phyloP scores from a whole-genome alignment of 37 sponge, comb jelly and placozoan genomes.

The Geodia barretti region DNA sequence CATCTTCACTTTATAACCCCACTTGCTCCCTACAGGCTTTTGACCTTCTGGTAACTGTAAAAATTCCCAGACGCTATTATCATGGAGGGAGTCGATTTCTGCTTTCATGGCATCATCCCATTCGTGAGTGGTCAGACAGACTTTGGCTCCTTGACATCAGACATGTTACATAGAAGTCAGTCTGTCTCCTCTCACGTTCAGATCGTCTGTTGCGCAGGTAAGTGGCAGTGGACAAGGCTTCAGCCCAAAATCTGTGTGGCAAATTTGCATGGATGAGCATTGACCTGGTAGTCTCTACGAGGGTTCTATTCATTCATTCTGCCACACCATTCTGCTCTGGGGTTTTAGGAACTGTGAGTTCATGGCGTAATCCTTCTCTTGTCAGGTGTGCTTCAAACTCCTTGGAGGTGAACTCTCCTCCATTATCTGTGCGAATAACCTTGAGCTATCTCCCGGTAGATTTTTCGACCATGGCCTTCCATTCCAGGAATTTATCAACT shows the following conservation, averaged over 20 bases:
- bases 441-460: constrained; percentile 41
- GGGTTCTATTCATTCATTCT: constrained; percentile 58
- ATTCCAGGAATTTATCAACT: constrained; percentile 51
- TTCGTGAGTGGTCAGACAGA: constrained; percentile 19
- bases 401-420: constrained; percentile 53
- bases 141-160: constrained; percentile 12
- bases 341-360: constrained; percentile 60
- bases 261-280: constrained; percentile 62
- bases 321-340: constrained; percentile 79
- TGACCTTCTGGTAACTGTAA: constrained; percentile 24
- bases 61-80: constrained; percentile 40
- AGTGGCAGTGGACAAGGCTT: constrained; percentile 63
- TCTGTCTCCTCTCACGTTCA: constrained; percentile 17
- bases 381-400: constrained; percentile 46
- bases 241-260: constrained; percentile 75
- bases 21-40: constrained; percentile 39
- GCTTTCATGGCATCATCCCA: constrained; percentile 37
- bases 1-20: constrained; percentile 50
- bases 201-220: constrained; percentile 55
- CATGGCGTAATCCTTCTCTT: constrained; percentile 57
- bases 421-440: constrained; percentile 51
- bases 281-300: constrained; percentile 59
- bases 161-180: constrained; percentile 34
- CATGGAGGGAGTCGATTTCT: constrained; percentile 51
- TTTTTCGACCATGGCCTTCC: constrained; percentile 65